phyloP scores from a whole-genome alignment of 1,140 invertebrate genomes.

The Philotrypesis tridentata region DNA sequence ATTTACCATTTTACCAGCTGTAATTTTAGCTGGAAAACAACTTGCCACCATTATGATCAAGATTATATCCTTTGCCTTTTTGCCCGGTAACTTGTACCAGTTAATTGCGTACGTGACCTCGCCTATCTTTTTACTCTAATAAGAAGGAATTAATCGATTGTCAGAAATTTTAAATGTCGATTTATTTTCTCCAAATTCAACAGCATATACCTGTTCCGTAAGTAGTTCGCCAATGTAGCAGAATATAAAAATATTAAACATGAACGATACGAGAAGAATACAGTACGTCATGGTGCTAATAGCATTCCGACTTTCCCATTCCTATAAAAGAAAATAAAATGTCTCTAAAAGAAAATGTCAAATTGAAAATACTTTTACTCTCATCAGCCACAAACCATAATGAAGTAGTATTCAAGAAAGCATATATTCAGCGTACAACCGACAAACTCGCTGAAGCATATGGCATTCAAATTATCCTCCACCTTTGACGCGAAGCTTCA shows the following conservation, averaged over 20 bases:
- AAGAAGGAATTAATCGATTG: neutral
- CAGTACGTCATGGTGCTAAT: constrained; percentile 53
- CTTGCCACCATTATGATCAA: constrained; percentile 54
- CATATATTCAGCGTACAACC: constrained; percentile 67
- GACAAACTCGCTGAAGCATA: constrained; percentile 62
- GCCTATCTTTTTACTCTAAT: constrained; percentile 53
- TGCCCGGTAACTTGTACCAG: constrained; percentile 57
- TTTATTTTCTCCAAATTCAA: neutral
- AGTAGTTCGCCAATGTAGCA: constrained; percentile 61
- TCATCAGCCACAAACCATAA: constrained; percentile 57
- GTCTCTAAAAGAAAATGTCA: no score
- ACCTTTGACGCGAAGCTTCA: constrained; percentile 58
- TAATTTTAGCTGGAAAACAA: constrained; percentile 53
- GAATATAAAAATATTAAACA: constrained; percentile 60
- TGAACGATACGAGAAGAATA: constrained; percentile 56
- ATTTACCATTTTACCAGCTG: constrained; percentile 57
- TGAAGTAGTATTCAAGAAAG: constrained; percentile 63
- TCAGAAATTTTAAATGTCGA: neutral
- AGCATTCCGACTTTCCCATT: constrained; percentile 51
- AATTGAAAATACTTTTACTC: no score
- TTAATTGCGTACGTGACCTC: constrained; percentile 51
- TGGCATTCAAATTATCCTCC: constrained; percentile 60
- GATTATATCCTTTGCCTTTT: constrained; percentile 49
- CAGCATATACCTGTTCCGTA: constrained; percentile 55
- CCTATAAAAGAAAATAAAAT: constrained; percentile 54